phyloP scores from a whole-genome alignment of 1,140 invertebrate genomes.

The Chironomus tepperi region DNA sequence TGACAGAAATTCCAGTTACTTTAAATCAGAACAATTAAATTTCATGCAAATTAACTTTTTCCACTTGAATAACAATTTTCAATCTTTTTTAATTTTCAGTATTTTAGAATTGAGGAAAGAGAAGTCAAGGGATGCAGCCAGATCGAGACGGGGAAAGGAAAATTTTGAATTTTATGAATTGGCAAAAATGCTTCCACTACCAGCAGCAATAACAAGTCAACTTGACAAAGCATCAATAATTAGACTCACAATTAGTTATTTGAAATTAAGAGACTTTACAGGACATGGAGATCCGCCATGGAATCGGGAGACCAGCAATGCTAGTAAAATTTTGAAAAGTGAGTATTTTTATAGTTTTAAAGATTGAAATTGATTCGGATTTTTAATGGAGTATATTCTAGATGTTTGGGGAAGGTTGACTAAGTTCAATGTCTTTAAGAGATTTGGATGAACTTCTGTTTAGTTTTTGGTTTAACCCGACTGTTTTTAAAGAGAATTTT shows the following conservation, averaged over 20 bases:
- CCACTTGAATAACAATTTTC: background rate
- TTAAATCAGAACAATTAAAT: background rate
- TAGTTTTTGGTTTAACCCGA: too few species aligned
- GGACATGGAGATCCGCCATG: slow-evolving; percentile 91
- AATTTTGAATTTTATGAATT: slow-evolving; percentile 98
- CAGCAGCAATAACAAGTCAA: slow-evolving; percentile 93
- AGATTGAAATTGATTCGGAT: too few species aligned
- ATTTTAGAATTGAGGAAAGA: slow-evolving; percentile 94
- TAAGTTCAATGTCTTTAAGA: too few species aligned
- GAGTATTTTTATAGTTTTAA: too few species aligned
- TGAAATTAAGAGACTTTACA: slow-evolving; percentile 91
- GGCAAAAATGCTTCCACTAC: slow-evolving; percentile 93
- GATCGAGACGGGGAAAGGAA: slow-evolving; percentile 90
- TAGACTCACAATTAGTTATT: slow-evolving; percentile 93
- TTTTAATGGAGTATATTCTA: too few species aligned
- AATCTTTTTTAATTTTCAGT: slow-evolving; percentile 54
- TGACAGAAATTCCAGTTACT: background rate
- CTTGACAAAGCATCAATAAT: slow-evolving; percentile 98
- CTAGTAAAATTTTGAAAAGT: slow-evolving; percentile 81
- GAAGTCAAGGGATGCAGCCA: slow-evolving; percentile 91
- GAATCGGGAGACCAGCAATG: slow-evolving; percentile 65
- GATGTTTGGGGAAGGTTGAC: too few species aligned
- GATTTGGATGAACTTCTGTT: too few species aligned
- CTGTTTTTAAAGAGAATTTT: too few species aligned
- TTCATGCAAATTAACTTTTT: background rate